A percentile compares a stretch with the other conserved stretches of the same genome.
phyloP scores from a whole-genome alignment of 2,888 invertebrate genomes.

The Harpalus rufipes region DNA sequence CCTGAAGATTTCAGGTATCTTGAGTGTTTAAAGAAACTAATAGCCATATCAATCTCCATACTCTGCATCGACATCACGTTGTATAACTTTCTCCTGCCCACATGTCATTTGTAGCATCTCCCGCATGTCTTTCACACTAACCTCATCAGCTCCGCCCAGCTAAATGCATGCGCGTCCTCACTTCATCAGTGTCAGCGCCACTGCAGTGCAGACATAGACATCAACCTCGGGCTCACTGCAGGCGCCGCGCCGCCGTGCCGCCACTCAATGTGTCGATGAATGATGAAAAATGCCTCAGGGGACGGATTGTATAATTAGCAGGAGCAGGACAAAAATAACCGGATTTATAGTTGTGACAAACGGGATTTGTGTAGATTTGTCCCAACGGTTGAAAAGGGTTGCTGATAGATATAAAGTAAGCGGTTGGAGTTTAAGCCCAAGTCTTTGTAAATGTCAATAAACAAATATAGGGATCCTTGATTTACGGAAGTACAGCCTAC shows the following conservation, averaged over 20 bases:
- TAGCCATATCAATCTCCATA: too few species aligned
- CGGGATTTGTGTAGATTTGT: background rate
- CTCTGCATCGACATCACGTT: too few species aligned
- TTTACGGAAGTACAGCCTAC: too few species aligned
- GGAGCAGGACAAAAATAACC: background rate
- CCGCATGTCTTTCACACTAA: background rate
- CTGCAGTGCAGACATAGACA: background rate
- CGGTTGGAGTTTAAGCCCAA: background rate
- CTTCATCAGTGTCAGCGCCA: slow-evolving; percentile 62
- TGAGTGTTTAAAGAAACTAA: too few species aligned
- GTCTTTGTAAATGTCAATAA: background rate
- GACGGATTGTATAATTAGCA: background rate
- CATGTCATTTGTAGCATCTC: background rate
- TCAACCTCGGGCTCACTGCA: background rate
- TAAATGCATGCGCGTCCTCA: slow-evolving; percentile 55
- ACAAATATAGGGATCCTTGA: background rate
- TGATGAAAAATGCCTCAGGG: background rate
- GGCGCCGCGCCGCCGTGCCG: background rate
- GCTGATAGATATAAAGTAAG: background rate
- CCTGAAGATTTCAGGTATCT: too few species aligned
- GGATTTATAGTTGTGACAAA: background rate
- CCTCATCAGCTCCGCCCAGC: slow-evolving; percentile 17
- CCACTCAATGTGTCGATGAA: background rate
- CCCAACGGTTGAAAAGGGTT: background rate
- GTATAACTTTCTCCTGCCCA: background rate